phyloP scores from a whole-genome alignment of 2,888 invertebrate species.

The Catocala nupta region DNA sequence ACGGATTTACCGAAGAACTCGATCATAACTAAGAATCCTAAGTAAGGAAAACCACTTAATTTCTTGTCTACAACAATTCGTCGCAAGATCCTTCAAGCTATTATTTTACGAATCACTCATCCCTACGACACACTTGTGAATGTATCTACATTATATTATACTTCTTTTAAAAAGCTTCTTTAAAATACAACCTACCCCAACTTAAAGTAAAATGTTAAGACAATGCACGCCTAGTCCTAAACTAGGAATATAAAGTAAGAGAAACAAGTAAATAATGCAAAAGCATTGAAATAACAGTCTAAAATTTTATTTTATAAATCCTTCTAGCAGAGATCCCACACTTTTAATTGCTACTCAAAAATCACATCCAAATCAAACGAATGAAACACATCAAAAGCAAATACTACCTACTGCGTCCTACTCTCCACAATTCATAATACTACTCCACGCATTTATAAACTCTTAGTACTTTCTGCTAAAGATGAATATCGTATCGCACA shows the following conservation, averaged over 20 bases:
- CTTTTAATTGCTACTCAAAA: constrained; percentile 38
- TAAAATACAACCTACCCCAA: too few relatives aligned
- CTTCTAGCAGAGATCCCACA: constrained; percentile 16
- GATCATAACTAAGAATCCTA: too few relatives aligned
- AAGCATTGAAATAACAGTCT: background rate
- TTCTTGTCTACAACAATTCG: too few relatives aligned
- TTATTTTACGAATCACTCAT: too few relatives aligned
- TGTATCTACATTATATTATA: too few relatives aligned
- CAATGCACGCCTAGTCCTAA: too few relatives aligned
- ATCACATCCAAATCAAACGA: constrained; percentile 37
- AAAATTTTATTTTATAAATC: constrained; percentile 11
- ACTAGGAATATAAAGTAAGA: background rate
- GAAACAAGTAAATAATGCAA: background rate
- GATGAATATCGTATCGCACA: constrained; percentile 12
- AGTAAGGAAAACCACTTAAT: too few relatives aligned
- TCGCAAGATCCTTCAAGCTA: too few relatives aligned
- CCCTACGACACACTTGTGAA: too few relatives aligned
- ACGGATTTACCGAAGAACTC: too few relatives aligned
- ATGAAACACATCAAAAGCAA: constrained; percentile 47
- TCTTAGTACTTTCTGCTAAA: constrained; percentile 15
- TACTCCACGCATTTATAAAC: constrained; percentile 29
- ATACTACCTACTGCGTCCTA: constrained; percentile 24
- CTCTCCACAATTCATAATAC: constrained; percentile 6
- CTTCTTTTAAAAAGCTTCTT: too few relatives aligned
- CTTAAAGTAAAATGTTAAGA: too few relatives aligned